phyloP scores from a whole-genome alignment of 2,797 vertebrate genomes.

The Lacerta bilineata region DNA sequence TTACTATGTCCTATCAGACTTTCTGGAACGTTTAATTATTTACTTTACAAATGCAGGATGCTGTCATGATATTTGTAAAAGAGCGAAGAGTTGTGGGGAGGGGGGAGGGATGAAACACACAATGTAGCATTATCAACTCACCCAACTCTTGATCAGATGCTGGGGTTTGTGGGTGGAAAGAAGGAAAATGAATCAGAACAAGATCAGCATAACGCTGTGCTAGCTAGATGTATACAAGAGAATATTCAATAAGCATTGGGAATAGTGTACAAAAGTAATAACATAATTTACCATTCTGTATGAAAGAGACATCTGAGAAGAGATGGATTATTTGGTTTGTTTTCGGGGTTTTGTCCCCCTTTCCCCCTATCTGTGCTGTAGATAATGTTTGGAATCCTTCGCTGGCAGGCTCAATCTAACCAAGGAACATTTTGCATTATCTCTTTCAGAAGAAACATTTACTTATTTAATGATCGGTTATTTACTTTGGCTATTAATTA shows the following conservation, averaged over 20 bases:
- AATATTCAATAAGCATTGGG: slow-evolving; percentile 76
- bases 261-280: slow-evolving; percentile 73
- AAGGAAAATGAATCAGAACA: slow-evolving; percentile 71
- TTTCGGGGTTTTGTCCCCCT: not conserved
- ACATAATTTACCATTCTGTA: slow-evolving; percentile 75
- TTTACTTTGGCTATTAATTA: slow-evolving; percentile 75
- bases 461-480: slow-evolving; percentile 72
- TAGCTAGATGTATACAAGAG: slow-evolving; percentile 73
- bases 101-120: slow-evolving; percentile 73
- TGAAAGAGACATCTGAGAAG: slow-evolving; percentile 69
- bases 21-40: slow-evolving; percentile 78
- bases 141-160: slow-evolving; percentile 69
- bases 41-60: slow-evolving; percentile 78
- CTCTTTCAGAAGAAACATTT: slow-evolving; percentile 73
- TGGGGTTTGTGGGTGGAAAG: slow-evolving; percentile 54
- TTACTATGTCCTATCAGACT: slow-evolving; percentile 73
- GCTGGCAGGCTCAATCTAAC: slow-evolving; percentile 62
- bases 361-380: slow-evolving; percentile 60
- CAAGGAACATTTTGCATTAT: slow-evolving; percentile 66
- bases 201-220: slow-evolving; percentile 67
- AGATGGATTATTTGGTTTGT: not conserved
- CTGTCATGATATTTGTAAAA: slow-evolving; percentile 78
- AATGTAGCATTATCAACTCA: slow-evolving; percentile 70
- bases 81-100: not conserved
- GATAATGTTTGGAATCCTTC: slow-evolving; percentile 63